These are phyloP conservation scores for Linepithema humile DNA, from an alignment of 1,140 invertebrate genomes.

Conservation along the genomic window DNA sequence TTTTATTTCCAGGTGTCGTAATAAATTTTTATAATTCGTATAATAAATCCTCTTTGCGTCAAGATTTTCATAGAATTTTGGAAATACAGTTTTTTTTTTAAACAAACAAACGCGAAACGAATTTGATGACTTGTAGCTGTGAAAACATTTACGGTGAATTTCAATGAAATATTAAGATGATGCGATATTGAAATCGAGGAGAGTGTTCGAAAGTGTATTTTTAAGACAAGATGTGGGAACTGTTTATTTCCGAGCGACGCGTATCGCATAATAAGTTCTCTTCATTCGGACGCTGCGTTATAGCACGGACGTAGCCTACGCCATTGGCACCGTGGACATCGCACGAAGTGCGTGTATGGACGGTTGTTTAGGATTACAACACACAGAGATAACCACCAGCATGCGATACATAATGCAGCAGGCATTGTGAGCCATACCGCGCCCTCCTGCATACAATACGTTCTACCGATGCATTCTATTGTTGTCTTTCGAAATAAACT, in stretches of 20 bases:
- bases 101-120: too few relatives aligned
- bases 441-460: conserved; percentile 80
- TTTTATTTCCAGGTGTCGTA: too few relatives aligned
- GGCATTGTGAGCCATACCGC: conserved; percentile 78
- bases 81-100: too few relatives aligned
- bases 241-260: background rate
- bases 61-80: too few relatives aligned
- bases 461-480: conserved; percentile 79
- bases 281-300: background rate
- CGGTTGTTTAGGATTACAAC: conserved; percentile 76
- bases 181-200: background rate
- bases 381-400: conserved; percentile 71
- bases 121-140: too few relatives aligned
- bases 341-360: conserved; percentile 66
- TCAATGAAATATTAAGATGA: too few relatives aligned
- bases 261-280: conserved; percentile 29
- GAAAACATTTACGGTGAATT: too few relatives aligned
- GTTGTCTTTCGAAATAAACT: conserved; percentile 79
- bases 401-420: conserved; percentile 82
- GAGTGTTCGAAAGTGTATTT: background rate
- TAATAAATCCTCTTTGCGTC: too few relatives aligned
- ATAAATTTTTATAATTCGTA: too few relatives aligned
- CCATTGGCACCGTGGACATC: conserved; percentile 50
- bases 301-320: conserved; percentile 33
- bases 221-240: background rate